phyloP scores from a whole-genome alignment of 2,888 invertebrate genomes.

The Chouioia cunea region DNA sequence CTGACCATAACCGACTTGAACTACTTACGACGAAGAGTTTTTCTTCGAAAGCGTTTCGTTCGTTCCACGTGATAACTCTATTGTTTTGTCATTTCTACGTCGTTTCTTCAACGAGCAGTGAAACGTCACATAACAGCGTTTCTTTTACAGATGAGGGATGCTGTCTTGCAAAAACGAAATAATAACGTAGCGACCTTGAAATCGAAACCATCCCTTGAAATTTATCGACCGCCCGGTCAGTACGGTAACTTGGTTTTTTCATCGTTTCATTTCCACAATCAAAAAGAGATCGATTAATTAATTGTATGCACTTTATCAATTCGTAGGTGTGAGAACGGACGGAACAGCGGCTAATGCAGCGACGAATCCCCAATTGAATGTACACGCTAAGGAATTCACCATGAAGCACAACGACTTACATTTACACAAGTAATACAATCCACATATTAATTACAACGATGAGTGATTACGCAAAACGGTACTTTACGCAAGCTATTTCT shows the following conservation, averaged over 20 bases:
- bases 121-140: neutral
- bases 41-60: no score
- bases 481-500: neutral
- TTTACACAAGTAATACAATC: constrained; percentile 66
- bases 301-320: constrained; percentile 11
- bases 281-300: neutral
- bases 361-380: constrained; percentile 79
- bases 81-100: no score
- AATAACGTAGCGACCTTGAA: constrained; percentile 78
- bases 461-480: neutral
- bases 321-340: constrained; percentile 75
- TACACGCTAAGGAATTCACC: constrained; percentile 91
- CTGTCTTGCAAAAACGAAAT: constrained; percentile 78
- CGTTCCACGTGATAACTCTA: no score
- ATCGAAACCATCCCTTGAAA: constrained; percentile 87
- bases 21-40: no score
- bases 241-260: constrained; percentile 50
- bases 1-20: no score
- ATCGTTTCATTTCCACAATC: neutral
- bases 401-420: constrained; percentile 76
- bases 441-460: neutral
- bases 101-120: no score
- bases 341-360: constrained; percentile 67
- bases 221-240: constrained; percentile 90
- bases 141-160: constrained; percentile 71